A percentile compares a stretch with the other conserved stretches of the same genome.
These are phyloP conservation scores for Celastrina argiolus DNA, from an alignment of 2,888 invertebrate genomes.

Conservation along the genomic window DNA sequence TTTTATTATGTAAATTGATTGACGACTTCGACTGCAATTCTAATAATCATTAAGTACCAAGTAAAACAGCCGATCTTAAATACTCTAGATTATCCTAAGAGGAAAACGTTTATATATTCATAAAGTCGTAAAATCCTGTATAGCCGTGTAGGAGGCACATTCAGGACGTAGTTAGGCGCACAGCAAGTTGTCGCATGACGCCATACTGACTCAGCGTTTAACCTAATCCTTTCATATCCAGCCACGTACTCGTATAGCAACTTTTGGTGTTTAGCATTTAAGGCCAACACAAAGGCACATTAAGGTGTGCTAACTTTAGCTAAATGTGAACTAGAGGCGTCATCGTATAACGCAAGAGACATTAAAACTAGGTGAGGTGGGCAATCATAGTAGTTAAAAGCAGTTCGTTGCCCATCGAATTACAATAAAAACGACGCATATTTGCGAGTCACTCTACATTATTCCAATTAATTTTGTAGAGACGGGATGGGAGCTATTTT, in stretches of 20 bases:
- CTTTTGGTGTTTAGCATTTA: slow-evolving; percentile 13
- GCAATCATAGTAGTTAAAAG: not conserved
- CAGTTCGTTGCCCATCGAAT: not conserved
- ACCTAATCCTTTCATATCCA: slow-evolving; percentile 42
- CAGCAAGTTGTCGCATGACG: slow-evolving; percentile 48
- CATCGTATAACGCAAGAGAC: slow-evolving; percentile 20
- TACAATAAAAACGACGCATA: not conserved
- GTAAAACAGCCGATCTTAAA: too few relatives aligned
- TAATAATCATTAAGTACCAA: too few relatives aligned
- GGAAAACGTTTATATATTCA: not conserved
- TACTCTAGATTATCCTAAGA: too few relatives aligned
- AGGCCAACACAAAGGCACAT: not conserved
- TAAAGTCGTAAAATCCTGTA: slow-evolving; percentile 23
- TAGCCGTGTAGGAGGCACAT: slow-evolving; percentile 49
- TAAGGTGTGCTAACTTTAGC: slow-evolving; percentile 7
- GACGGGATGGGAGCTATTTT: not conserved
- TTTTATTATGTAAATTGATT: too few relatives aligned
- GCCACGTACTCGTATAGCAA: slow-evolving; percentile 25
- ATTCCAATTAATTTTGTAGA: not conserved
- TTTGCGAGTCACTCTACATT: not conserved
- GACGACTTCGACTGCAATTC: too few relatives aligned
- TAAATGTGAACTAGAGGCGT: slow-evolving; percentile 20
- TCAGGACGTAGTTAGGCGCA: slow-evolving; percentile 47
- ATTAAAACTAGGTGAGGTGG: not conserved
- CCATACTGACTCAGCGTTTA: slow-evolving; percentile 55